Conservation (phyloP, 2,113 vertebrate species). For the Tychaedon coryphoeus region DNA sequence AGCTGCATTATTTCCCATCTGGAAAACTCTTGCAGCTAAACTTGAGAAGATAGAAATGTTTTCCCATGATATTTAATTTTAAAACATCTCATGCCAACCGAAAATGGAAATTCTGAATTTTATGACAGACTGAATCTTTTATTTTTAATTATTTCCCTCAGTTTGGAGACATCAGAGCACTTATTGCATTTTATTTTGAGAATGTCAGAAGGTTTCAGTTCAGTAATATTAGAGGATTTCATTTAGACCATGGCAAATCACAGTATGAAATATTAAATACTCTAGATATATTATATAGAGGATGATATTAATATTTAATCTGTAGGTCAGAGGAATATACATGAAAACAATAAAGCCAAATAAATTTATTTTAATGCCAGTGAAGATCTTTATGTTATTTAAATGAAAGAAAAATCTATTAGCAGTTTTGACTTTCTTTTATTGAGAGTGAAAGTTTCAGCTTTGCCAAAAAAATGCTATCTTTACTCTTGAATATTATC, state of each 20-base stretch:
- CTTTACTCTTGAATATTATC: background rate
- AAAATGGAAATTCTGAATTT: conserved; percentile 3
- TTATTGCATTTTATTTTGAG: conserved; percentile 10
- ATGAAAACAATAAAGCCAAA: conserved; percentile 13
- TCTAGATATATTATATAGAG: background rate
- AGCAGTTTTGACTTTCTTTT: background rate
- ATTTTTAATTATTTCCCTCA: background rate
- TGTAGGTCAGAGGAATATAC: conserved; percentile 2
- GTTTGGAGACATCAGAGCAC: background rate
- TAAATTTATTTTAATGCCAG: background rate
- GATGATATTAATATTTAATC: conserved; percentile 46
- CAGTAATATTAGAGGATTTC: background rate
- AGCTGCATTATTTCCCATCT: conserved; percentile 18
- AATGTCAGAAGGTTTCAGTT: background rate
- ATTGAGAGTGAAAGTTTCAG: background rate
- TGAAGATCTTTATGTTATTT: background rate
- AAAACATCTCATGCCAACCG: background rate
- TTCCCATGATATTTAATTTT: background rate
- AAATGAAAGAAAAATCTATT: background rate
- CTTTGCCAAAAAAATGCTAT: background rate
- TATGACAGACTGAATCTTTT: background rate
- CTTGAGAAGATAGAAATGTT: background rate
- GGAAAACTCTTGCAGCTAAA: conserved; percentile 4
- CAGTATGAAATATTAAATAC: conserved; percentile 48
- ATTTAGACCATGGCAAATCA: conserved; percentile 20